Evolutionary conservation across 2,113 vertebrate species (phyloP).

Genomic region (Dicentrarchus labrax): DNA sequence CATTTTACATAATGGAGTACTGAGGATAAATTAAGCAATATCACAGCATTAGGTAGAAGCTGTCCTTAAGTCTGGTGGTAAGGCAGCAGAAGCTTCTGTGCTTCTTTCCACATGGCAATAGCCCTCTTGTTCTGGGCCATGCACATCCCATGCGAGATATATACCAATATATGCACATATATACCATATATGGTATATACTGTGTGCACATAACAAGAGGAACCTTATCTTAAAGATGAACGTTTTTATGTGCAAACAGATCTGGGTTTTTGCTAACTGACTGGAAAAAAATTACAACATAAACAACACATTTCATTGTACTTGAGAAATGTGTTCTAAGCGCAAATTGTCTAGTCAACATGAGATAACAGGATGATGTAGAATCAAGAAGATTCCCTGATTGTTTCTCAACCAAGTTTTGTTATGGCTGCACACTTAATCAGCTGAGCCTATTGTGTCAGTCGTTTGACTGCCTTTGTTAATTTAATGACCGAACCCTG

Average conservation of each 20-base stretch:
- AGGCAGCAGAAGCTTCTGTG: too few relatives aligned
- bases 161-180: too few relatives aligned
- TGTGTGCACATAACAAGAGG: neutral
- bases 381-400: constrained; percentile 23
- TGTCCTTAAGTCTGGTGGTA: too few relatives aligned
- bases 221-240: neutral
- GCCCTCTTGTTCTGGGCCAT: too few relatives aligned
- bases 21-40: too few relatives aligned
- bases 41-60: too few relatives aligned
- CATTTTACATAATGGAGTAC: too few relatives aligned
- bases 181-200: too few relatives aligned
- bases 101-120: too few relatives aligned
- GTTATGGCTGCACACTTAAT: constrained; percentile 51
- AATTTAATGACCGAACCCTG: constrained; percentile 67
- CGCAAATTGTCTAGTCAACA: constrained; percentile 7
- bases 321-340: neutral
- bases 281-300: neutral
- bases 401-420: constrained; percentile 46
- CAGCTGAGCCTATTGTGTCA: constrained; percentile 61
- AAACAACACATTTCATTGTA: constrained; percentile 6
- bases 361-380: constrained; percentile 32
- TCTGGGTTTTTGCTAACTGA: neutral
- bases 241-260: neutral
- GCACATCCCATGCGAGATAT: too few relatives aligned
- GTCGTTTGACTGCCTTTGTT: constrained; percentile 64